Evolutionary conservation across 1,140 invertebrate species (phyloP), one percentile per base, ranked within the genome.

Genomic region (Drosophila kurseongensis): DNA sequence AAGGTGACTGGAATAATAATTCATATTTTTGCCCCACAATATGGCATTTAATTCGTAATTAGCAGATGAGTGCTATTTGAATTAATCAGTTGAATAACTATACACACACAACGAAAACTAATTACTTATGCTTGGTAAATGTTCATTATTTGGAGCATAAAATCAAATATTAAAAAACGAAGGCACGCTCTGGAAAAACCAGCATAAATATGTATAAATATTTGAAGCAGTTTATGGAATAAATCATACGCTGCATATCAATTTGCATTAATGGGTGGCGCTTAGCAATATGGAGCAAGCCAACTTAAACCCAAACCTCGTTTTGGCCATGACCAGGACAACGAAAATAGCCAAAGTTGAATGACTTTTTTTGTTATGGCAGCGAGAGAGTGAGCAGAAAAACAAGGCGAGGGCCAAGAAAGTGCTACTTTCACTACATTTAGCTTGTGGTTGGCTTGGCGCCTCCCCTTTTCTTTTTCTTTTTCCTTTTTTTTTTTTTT

Each of bases 401-500:
- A 52, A 38, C 32, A 18, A 14, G 44, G 60, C 55, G 5, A 40
- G 23, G 45, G 45, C 32, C 47, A 44, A 35, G 63, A 80, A 67
- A 83, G 68, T 82, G 83, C 60, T 67, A 61, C 69, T 78, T 82
- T 78, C 75, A 51, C 80, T 71, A 83, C 80, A 83, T 83, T 84
- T 84, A 54, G 66, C 81, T 68, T 84, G 75, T 65, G 73, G 66
- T 71, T 62, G 44, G 45, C 36, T 9, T 40, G 32, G 36, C 38
- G 48, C 29, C 29, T 29, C 12, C 16, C 42, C 9, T 13, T 32
- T 44, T 63, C 5, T 12, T 23, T n/a, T 55, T 12, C 32, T 4
- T 32, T 56, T 23, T 5, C n/a, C 10, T 47, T 52, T 61, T 65
- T 23, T 5, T 23, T n/a, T 47, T 52, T 61, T 65, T 47, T 59